Conservation (phyloP, 2,888 invertebrate species). For the Polyommatus iphigenia region DNA sequence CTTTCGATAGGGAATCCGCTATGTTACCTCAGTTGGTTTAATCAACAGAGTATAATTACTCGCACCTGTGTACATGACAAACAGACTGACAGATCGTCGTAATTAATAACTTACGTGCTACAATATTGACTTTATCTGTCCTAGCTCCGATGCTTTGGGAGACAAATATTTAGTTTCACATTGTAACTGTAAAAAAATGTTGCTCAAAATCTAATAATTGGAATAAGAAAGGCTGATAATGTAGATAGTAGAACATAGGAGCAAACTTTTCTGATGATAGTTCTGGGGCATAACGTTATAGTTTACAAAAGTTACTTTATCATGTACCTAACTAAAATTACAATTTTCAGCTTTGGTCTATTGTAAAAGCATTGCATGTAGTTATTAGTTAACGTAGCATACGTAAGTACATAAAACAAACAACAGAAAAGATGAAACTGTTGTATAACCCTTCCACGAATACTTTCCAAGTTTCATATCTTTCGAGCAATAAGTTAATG, state of each 20-base stretch:
- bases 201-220: neutral
- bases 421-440: too few relatives aligned
- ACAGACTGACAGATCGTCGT: neutral
- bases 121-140: neutral
- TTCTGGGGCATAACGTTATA: too few relatives aligned
- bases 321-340: too few relatives aligned
- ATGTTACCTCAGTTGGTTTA: constrained; percentile 10
- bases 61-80: constrained; percentile 4
- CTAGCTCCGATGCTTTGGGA: neutral
- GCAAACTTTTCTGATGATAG: too few relatives aligned
- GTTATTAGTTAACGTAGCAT: too few relatives aligned
- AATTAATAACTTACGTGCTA: neutral
- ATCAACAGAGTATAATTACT: neutral
- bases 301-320: too few relatives aligned
- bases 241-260: too few relatives aligned
- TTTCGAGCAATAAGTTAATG: constrained; percentile 19
- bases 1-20: neutral
- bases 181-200: neutral
- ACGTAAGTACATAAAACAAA: too few relatives aligned
- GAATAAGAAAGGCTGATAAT: too few relatives aligned
- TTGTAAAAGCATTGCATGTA: too few relatives aligned
- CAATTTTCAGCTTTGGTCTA: too few relatives aligned
- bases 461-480: neutral
- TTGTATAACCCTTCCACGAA: neutral
- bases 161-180: neutral